A percentile compares a stretch with the other conserved stretches of the same genome.
phyloP scores from a whole-genome alignment of 1,140 invertebrate species.

The Drosophila auraria region DNA sequence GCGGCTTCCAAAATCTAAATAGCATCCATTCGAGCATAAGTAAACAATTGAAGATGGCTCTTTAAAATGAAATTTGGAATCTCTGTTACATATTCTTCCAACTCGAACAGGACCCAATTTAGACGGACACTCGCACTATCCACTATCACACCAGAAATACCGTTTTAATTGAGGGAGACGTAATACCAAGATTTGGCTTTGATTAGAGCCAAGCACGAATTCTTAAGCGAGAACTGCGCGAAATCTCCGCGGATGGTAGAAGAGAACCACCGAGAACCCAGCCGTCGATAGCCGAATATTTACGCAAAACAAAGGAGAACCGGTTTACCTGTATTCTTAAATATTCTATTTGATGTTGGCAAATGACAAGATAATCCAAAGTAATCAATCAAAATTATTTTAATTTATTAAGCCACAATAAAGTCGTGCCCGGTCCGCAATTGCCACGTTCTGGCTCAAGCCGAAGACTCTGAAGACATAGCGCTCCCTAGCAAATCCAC shows the following conservation, averaged over 20 bases:
- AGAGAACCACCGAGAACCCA: constrained; percentile 59
- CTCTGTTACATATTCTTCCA: neutral
- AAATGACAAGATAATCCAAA: constrained; percentile 85
- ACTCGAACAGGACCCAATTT: neutral
- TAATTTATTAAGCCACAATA: constrained; percentile 84
- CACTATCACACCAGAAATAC: constrained; percentile 15
- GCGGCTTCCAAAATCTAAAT: constrained; percentile 22
- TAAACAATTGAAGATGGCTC: constrained; percentile 18
- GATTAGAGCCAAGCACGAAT: constrained; percentile 65
- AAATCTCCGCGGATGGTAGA: constrained; percentile 54
- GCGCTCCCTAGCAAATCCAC: constrained; percentile 24
- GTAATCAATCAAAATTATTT: constrained; percentile 85
- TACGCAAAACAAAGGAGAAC: constrained; percentile 74
- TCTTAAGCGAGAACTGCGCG: constrained; percentile 67
- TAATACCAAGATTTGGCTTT: constrained; percentile 50
- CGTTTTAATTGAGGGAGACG: constrained; percentile 36
- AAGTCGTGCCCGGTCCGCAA: constrained; percentile 78
- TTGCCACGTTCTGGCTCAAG: constrained; percentile 68
- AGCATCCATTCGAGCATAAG: constrained; percentile 18
- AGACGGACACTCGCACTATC: neutral
- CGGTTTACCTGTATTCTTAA: constrained; percentile 83
- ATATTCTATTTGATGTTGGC: constrained; percentile 85
- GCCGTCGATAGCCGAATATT: constrained; percentile 59
- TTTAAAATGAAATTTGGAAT: neutral
- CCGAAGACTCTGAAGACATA: constrained; percentile 20